Base-by-base conservation (phyloP, 2,888 invertebrate genomes). In the Eristalis tenax region DNA sequence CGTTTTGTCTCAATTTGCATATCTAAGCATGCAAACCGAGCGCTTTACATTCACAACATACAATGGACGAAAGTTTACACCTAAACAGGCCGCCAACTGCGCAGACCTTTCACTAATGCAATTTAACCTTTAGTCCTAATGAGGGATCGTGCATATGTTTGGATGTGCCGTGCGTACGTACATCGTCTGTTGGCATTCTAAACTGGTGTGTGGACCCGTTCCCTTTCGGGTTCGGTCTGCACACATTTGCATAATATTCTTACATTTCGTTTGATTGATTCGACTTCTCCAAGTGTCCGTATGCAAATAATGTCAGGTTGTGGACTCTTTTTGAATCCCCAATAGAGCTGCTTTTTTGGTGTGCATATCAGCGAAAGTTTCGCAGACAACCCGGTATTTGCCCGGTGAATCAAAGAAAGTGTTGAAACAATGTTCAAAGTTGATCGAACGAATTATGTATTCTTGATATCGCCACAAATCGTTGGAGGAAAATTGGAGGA, bases 191-290 rank as follows among this genome's bases (percentile, higher is more conserved):
- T 59, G 26, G 4, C 59, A 59, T 59, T 59, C 59, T 3, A 15
- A 2, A 4, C 5, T 13, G 15, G 59, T 15, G 8, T 59, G 59
- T 59, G 6, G 59, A 59, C 59, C 59, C 15, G 26, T 28, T 59
- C 18, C n/a, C 26, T 59, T 59, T 59, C 32, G 59, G 59, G 26
- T 11, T 50, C 63, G 38, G 65, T 75, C 66, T 59, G 26, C 40
- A 10, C 18, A 40, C 43, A 82, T 86, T 77, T 85, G 13, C 81
- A 81, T 84, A 76, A 82, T 66, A 76, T 85, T 66, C 78, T 59
- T 43, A 61, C 65, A 65, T 65, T 82, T 61, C 70, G 73, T 86
- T 82, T 82, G 82, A 82, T 82, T 82, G 80, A 81, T 75, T 69
- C 40, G 69, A 61, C 74, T 68, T 63, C 43, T 22, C 35, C 56